phyloP scores from a whole-genome alignment of 2,797 vertebrate species.

The Enteromius thamalakanensis region DNA sequence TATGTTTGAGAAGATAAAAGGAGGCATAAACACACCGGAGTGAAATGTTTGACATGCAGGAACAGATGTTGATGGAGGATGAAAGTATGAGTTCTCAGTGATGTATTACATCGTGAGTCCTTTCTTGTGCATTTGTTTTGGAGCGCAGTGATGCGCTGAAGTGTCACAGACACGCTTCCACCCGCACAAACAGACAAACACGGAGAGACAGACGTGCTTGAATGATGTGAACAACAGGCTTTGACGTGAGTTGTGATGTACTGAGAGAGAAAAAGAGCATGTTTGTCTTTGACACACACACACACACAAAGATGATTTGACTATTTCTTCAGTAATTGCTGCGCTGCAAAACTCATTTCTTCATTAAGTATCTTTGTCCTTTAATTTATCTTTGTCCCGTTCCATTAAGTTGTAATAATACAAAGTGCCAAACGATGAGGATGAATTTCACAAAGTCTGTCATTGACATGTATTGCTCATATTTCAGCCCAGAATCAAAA shows the following conservation, averaged over 20 bases:
- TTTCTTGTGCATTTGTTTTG: constrained; percentile 20
- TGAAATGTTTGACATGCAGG: constrained; percentile 1
- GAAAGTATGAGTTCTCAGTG: constrained; percentile 12
- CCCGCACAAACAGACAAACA: not conserved
- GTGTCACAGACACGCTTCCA: constrained; percentile 12
- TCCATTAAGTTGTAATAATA: not conserved
- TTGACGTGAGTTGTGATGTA: not conserved
- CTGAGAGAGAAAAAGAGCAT: not conserved
- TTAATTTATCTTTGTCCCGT: not conserved
- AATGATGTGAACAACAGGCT: constrained; percentile 5
- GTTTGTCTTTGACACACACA: not conserved
- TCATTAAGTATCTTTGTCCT: not conserved
- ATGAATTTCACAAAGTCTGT: not conserved
- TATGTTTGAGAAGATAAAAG: not conserved
- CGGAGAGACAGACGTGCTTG: not conserved
- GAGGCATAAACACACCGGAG: not conserved
- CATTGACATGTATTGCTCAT: not conserved
- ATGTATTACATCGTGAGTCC: constrained; percentile 27
- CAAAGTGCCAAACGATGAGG: not conserved
- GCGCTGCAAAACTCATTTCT: not conserved
- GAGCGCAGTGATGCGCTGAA: constrained; percentile 10
- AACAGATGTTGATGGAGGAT: constrained; percentile 13
- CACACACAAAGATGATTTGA: not conserved
- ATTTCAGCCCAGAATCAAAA: not conserved
- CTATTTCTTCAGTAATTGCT: not conserved